Evolutionary conservation across 2,888 invertebrate species (phyloP).

Genomic region (Philhelius pedissequus): DNA sequence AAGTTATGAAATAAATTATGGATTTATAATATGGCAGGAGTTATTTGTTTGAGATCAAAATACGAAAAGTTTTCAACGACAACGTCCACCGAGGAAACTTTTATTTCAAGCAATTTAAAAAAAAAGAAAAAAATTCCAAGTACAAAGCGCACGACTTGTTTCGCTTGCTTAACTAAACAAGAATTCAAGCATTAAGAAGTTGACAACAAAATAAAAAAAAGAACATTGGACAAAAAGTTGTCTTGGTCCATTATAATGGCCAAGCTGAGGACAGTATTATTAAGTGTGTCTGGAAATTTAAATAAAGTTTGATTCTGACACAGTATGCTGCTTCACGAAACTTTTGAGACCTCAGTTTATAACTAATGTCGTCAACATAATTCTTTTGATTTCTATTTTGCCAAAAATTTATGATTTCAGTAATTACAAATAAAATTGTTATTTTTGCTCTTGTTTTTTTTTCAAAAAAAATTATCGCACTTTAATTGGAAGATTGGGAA

Average conservation of each 20-base stretch:
- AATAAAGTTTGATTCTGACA: background rate
- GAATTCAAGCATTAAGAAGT: background rate
- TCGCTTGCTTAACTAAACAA: background rate
- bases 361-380: too few species aligned
- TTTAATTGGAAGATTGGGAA: too few species aligned
- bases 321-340: too few species aligned
- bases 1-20: background rate
- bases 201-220: too few species aligned
- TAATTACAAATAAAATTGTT: too few species aligned
- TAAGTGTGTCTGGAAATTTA: background rate
- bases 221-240: background rate
- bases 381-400: too few species aligned
- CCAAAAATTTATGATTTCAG: too few species aligned
- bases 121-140: background rate
- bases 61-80: background rate
- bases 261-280: too few species aligned
- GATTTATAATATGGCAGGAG: background rate
- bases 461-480: too few species aligned
- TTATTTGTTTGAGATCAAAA: background rate
- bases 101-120: background rate
- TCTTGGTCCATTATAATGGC: background rate
- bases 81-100: background rate
- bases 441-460: too few species aligned
- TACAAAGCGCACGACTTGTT: too few species aligned
- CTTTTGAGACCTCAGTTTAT: too few species aligned